Evolutionary conservation across 1,140 invertebrate genomes (phyloP).

Genomic region (Heliconius nattereri): DNA sequence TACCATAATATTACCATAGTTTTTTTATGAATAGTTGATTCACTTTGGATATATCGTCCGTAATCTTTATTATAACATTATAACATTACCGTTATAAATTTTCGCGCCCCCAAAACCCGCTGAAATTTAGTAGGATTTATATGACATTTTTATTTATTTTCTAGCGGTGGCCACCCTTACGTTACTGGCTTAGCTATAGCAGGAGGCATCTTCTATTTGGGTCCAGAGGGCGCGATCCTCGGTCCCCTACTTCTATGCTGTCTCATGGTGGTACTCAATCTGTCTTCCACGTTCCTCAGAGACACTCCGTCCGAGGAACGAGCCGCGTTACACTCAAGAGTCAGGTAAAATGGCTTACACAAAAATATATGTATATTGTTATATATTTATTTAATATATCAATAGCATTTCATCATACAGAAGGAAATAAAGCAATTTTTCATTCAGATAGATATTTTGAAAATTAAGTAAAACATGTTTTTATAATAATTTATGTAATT

Average conservation of each 20-base stretch:
- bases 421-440: too few relatives aligned
- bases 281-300: conserved; percentile 75
- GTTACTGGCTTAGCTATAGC: conserved; percentile 98
- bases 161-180: conserved; percentile 96
- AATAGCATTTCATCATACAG: not conserved
- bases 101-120: too few relatives aligned
- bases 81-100: too few relatives aligned
- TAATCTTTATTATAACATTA: too few relatives aligned
- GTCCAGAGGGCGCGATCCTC: conserved; percentile 97
- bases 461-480: not conserved
- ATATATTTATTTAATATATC: not conserved
- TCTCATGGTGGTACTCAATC: conserved; percentile 76
- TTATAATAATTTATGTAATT: not conserved
- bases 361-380: not conserved
- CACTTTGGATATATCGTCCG: too few relatives aligned
- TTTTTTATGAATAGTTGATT: too few relatives aligned
- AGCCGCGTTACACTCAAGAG: conserved; percentile 69
- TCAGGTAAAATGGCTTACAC: conserved; percentile 64
- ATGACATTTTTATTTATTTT: conserved; percentile 43
- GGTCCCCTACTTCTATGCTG: conserved; percentile 95
- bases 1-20: too few relatives aligned
- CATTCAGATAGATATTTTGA: too few relatives aligned
- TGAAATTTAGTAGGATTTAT: too few relatives aligned
- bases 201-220: conserved; percentile 98
- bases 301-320: conserved; percentile 72